phyloP scores from a whole-genome alignment of 2,797 vertebrate species.

The Silurus aristotelis region DNA sequence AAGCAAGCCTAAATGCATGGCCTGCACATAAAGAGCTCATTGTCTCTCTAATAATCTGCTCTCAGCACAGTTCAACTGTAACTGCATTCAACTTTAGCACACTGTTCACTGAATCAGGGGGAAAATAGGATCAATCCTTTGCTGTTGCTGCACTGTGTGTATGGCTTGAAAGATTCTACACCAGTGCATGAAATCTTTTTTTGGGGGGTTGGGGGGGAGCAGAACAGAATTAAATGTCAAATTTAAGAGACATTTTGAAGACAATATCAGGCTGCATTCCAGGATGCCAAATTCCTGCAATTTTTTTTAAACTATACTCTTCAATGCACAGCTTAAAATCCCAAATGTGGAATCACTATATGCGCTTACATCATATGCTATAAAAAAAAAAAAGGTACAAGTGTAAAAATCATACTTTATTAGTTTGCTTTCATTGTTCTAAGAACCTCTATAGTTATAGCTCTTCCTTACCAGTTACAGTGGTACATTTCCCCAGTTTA shows the following conservation, averaged over 20 bases:
- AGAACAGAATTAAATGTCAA: background rate
- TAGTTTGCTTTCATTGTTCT: too few species aligned
- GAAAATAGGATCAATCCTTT: background rate
- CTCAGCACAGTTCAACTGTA: conserved; percentile 48
- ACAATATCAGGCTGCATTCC: too few species aligned
- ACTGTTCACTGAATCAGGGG: background rate
- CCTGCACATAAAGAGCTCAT: conserved; percentile 55
- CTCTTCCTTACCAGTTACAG: too few species aligned
- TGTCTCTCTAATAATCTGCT: conserved; percentile 58
- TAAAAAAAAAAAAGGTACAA: too few species aligned
- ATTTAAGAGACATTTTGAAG: background rate
- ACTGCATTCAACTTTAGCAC: conserved; percentile 40
- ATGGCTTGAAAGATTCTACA: background rate
- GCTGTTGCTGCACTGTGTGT: background rate
- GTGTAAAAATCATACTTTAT: background rate
- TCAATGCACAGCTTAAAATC: background rate
- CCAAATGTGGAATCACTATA: background rate
- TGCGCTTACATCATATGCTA: background rate
- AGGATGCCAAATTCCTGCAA: background rate
- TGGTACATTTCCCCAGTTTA: too few species aligned
- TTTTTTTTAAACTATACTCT: too few species aligned
- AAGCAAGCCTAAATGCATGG: conserved; percentile 53
- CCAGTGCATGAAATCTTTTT: background rate
- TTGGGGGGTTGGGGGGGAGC: too few species aligned
- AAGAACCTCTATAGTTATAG: too few species aligned